These are phyloP conservation scores for Drosophila affinis DNA, from an alignment of 2,888 invertebrate genomes.

Conservation along the genomic window DNA sequence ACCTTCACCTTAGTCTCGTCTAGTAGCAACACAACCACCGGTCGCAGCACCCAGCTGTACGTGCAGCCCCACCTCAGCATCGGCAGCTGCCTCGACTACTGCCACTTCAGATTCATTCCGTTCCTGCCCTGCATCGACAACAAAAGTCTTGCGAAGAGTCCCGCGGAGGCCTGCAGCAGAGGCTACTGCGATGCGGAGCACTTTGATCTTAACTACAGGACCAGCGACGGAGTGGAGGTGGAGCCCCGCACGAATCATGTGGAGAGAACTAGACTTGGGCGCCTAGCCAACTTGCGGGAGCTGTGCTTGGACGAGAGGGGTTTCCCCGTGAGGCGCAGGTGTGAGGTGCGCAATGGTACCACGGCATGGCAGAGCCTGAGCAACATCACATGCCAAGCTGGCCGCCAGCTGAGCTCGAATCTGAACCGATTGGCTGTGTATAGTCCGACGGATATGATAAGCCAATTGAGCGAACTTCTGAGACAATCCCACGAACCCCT, in stretches of 20 bases:
- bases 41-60: background rate
- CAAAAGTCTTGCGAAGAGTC: slow-evolving; percentile 6
- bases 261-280: slow-evolving; percentile 81
- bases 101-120: slow-evolving; percentile 26
- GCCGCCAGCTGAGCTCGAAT: slow-evolving; percentile 58
- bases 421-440: slow-evolving; percentile 60
- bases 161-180: slow-evolving; percentile 10
- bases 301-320: slow-evolving; percentile 86
- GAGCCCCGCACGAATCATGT: slow-evolving; percentile 52
- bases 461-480: slow-evolving; percentile 49
- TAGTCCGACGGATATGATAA: slow-evolving; percentile 27
- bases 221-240: background rate
- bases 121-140: slow-evolving; percentile 35
- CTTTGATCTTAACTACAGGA: slow-evolving; percentile 50
- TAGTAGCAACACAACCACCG: background rate
- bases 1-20: background rate
- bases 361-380: slow-evolving; percentile 84
- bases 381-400: slow-evolving; percentile 44
- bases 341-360: slow-evolving; percentile 85
- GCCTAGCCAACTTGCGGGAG: slow-evolving; percentile 82
- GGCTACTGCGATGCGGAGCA: slow-evolving; percentile 43
- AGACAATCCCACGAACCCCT: slow-evolving; percentile 41
- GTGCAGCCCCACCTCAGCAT: background rate
- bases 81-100: slow-evolving; percentile 30
- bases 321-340: slow-evolving; percentile 86